Evolutionary conservation across 2,113 vertebrate genomes (phyloP).

Genomic region (Empidonax alnorum): DNA sequence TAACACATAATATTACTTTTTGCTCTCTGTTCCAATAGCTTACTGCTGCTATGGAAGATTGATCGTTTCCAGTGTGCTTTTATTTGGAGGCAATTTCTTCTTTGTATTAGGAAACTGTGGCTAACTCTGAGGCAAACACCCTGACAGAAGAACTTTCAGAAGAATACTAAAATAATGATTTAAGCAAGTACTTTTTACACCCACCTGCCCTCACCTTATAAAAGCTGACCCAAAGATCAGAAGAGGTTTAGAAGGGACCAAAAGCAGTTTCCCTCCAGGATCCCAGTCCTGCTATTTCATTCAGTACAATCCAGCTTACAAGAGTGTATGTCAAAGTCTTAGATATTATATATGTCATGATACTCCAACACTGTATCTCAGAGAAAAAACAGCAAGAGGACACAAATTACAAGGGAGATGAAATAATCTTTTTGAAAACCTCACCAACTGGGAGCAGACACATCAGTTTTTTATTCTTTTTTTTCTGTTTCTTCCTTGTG

Average conservation of each 20-base stretch:
- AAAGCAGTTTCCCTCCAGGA: background rate
- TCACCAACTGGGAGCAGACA: background rate
- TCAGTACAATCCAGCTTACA: background rate
- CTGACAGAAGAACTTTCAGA: background rate
- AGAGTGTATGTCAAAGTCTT: background rate
- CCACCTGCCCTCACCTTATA: background rate
- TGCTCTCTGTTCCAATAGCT: background rate
- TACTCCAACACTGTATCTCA: background rate
- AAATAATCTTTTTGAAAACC: background rate
- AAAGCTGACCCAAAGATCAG: background rate
- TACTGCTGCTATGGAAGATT: background rate
- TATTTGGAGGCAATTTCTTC: background rate
- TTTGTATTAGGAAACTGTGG: background rate
- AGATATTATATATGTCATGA: rapidly evolving
- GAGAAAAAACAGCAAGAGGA: background rate
- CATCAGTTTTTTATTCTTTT: rapidly evolving
- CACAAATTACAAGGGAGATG: background rate
- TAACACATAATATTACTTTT: background rate
- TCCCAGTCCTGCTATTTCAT: background rate
- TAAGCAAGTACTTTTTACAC: background rate
- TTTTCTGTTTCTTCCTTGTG: background rate
- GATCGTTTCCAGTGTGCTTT: background rate
- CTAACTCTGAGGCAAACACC: background rate
- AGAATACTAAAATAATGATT: background rate
- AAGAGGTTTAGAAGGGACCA: background rate